Conservation (phyloP, 2,797 vertebrate genomes). For the Pseudochirops corinnae region DNA sequence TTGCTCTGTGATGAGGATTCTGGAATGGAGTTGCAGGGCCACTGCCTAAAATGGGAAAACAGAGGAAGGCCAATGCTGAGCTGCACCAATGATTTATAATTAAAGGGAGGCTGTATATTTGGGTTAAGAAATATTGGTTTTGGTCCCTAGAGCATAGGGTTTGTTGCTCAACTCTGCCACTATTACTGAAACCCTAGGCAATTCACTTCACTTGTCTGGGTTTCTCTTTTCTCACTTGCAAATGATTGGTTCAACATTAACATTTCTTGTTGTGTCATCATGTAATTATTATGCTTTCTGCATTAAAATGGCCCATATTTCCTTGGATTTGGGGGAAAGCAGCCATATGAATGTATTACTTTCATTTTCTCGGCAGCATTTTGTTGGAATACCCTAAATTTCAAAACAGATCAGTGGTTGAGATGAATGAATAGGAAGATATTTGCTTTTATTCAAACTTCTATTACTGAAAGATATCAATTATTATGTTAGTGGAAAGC, state of each 20-base stretch:
- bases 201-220: background rate
- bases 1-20: background rate
- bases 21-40: background rate
- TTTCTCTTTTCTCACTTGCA: background rate
- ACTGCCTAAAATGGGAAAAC: background rate
- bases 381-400: background rate
- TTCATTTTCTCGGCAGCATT: background rate
- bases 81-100: background rate
- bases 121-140: background rate
- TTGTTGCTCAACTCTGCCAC: background rate
- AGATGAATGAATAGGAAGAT: background rate
- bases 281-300: background rate
- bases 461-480: background rate
- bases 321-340: background rate
- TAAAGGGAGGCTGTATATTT: background rate
- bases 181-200: background rate
- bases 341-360: background rate
- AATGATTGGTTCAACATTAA: background rate
- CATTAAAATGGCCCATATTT: background rate
- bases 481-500: background rate
- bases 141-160: background rate
- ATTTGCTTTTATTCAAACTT: background rate
- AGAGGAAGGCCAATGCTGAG: background rate
- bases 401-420: background rate
- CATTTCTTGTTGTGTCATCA: background rate